Evolutionary conservation across 2,113 vertebrate genomes (phyloP), one percentile per base, ranked within the genome.

Genomic region (Notothenia rossii): DNA sequence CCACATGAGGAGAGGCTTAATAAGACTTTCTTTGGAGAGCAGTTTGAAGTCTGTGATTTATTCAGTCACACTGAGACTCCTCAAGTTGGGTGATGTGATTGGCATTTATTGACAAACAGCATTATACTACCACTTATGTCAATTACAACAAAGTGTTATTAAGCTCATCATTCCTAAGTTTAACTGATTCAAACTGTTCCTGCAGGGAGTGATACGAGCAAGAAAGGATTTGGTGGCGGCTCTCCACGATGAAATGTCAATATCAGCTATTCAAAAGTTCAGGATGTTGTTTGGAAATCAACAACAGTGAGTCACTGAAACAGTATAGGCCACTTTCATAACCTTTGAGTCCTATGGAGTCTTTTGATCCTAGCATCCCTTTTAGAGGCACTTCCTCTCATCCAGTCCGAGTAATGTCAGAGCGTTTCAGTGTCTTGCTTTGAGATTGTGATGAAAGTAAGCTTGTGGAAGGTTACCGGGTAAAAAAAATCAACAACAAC

Each of bases 81-180:
- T 64, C 78, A 59, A 84, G 60, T 69, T 25, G 63, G 63, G 67
- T 58, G 82, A 81, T 64, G 70, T 82, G 86, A 89, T 76, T 89
- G 88, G 78, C 84, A 83, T 76, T 86, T 91, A 92, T 89, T 90
- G 87, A 92, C 85, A 88, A 86, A 77, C 70, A 78, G 75, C 68
- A 75, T 77, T 79, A 88, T 70, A 73, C 80, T 72, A 43, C 77
- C 81, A 85, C 79, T 82, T 70, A 78, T 69, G 72, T 81, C 88
- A 88, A 83, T 90, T 86, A 88, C 58, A 43, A 54, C 58, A 72
- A 79, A 72, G 75, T 88, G 82, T 73, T 70, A 85, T 91, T 88
- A 80, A 79, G 54, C 68, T 63, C 72, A 79, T 81, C 43, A 64
- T 59, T 84, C 61, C 65, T 50, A 9, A 72, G 70, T 89, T 81